Percentiles rank a stretch among this genome's conserved stretches.
Conservation (phyloP, 1,140 invertebrate genomes). For the Wiebesia pumilae region DNA sequence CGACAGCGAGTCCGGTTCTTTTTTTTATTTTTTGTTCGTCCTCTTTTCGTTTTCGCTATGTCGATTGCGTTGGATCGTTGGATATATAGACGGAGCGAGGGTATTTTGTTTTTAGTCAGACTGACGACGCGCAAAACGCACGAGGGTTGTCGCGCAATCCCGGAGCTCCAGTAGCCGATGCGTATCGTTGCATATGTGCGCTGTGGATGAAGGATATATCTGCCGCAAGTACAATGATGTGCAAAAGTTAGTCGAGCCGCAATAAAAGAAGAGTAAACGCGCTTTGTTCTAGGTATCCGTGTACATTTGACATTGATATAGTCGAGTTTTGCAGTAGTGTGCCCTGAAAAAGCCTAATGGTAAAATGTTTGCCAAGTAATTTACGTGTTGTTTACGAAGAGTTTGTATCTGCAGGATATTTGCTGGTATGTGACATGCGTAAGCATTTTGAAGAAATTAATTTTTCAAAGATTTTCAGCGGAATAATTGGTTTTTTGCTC, state of each 20-base stretch:
- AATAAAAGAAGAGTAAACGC: not conserved
- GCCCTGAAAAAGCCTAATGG: not conserved
- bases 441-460: no score
- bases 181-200: not conserved
- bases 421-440: no score
- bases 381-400: not conserved
- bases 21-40: not conserved
- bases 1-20: not conserved
- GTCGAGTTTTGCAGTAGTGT: not conserved
- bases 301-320: not conserved
- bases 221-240: not conserved
- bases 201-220: not conserved
- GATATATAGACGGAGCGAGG: not conserved
- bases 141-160: not conserved
- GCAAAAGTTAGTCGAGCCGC: slow-evolving; percentile 3
- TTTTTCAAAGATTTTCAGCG: no score
- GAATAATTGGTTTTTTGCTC: no score
- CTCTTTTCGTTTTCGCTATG: not conserved
- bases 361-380: not conserved
- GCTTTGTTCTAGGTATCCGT: not conserved
- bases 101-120: slow-evolving; percentile 11
- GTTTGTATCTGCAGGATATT: not conserved
- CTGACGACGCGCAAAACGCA: not conserved
- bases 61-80: slow-evolving; percentile 14
- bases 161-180: no score